Evolutionary conservation across 1,140 invertebrate genomes (phyloP).

Genomic region (Pinna nobilis): DNA sequence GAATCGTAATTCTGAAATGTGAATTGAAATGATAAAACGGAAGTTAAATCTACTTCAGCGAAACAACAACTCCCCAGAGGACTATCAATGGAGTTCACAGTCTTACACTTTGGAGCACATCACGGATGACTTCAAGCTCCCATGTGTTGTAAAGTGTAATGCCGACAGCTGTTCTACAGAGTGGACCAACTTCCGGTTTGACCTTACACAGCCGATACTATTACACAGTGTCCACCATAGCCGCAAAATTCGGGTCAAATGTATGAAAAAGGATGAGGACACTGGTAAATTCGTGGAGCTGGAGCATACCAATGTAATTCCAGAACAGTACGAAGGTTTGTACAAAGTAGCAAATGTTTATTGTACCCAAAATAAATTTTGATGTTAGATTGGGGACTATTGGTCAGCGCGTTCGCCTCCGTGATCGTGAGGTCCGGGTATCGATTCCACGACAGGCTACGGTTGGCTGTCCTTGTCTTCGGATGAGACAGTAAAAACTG

Average conservation of each 20-base stretch:
- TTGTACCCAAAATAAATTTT: background rate
- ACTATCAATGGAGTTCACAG: slow-evolving; percentile 44
- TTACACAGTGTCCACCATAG: slow-evolving; percentile 21
- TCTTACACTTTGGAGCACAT: slow-evolving; percentile 40
- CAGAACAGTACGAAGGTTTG: slow-evolving; percentile 41
- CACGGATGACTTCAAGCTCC: slow-evolving; percentile 38
- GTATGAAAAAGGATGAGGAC: slow-evolving; percentile 11
- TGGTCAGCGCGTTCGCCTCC: too few species aligned
- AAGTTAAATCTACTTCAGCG: slow-evolving; percentile 4
- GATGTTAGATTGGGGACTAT: too few species aligned
- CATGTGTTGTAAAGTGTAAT: slow-evolving; percentile 36
- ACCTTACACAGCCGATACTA: slow-evolving; percentile 36
- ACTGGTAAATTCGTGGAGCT: slow-evolving; percentile 5
- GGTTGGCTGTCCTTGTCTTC: too few species aligned
- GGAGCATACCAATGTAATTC: slow-evolving; percentile 34
- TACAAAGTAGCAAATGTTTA: background rate
- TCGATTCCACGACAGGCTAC: too few species aligned
- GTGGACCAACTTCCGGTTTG: slow-evolving; percentile 35
- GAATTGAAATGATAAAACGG: slow-evolving; percentile 12
- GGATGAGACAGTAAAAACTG: too few species aligned
- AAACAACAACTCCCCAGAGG: slow-evolving; percentile 16
- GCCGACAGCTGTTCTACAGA: slow-evolving; percentile 17
- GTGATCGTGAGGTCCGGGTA: too few species aligned
- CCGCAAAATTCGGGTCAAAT: slow-evolving; percentile 28
- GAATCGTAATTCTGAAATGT: too few species aligned